Evolutionary conservation across 2,797 vertebrate species (phyloP).

Genomic region (Percopsis omiscomaycus): DNA sequence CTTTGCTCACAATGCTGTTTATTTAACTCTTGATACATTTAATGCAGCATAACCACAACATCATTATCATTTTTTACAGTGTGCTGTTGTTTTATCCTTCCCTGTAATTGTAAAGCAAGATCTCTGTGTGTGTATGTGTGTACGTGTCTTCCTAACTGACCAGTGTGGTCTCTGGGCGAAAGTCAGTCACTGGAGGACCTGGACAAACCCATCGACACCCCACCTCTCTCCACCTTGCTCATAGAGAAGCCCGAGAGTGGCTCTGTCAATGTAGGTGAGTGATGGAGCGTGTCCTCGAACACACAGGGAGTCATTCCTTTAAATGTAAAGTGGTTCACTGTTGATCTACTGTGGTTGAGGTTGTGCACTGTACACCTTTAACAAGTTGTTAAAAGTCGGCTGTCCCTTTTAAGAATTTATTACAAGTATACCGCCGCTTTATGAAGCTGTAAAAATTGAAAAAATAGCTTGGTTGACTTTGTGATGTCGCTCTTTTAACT

Average conservation of each 20-base stretch:
- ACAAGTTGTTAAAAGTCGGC: too few relatives aligned
- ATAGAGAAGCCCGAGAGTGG: slow-evolving; percentile 85
- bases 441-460: too few relatives aligned
- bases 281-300: neutral
- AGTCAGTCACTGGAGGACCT: slow-evolving; percentile 83
- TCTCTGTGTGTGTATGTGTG: slow-evolving; percentile 4
- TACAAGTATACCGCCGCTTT: too few relatives aligned
- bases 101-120: slow-evolving; percentile 23
- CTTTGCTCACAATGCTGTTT: neutral
- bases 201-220: slow-evolving; percentile 83
- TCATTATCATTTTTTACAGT: too few relatives aligned
- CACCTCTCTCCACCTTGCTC: slow-evolving; percentile 85
- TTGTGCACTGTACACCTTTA: too few relatives aligned
- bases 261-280: slow-evolving; percentile 89
- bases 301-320: too few relatives aligned
- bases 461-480: too few relatives aligned
- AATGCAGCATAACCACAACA: too few relatives aligned
- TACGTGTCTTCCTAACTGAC: slow-evolving; percentile 52
- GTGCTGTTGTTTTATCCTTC: slow-evolving; percentile 1
- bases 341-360: neutral
- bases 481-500: too few relatives aligned
- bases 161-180: slow-evolving; percentile 93
- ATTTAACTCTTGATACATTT: slow-evolving; percentile 5
- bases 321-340: neutral
- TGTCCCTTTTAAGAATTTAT: too few relatives aligned